Conservation (phyloP, 2,797 vertebrate species). For the Cryptoprocta ferox region DNA sequence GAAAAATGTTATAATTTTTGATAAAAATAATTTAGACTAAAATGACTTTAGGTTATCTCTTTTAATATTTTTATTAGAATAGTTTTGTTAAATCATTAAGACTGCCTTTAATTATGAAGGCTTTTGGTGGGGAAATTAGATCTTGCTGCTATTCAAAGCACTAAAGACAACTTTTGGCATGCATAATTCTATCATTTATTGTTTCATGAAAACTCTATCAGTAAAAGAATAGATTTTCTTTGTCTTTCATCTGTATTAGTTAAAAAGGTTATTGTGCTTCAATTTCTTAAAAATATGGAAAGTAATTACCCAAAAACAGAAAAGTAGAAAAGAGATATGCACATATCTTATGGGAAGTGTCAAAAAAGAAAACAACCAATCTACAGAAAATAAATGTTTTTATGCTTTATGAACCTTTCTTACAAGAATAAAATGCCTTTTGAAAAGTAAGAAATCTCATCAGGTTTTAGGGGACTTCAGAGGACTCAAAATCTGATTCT, state of each 20-base stretch:
- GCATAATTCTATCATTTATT: slow-evolving; percentile 82
- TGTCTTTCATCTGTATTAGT: slow-evolving; percentile 76
- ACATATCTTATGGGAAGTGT: not conserved
- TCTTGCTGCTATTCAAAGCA: slow-evolving; percentile 81
- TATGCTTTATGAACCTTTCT: not conserved
- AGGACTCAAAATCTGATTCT: not conserved
- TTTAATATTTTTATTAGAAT: slow-evolving; percentile 66
- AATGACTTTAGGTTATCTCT: slow-evolving; percentile 75
- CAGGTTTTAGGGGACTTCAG: not conserved
- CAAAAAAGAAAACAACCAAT: not conserved
- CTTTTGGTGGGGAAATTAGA: slow-evolving; percentile 80
- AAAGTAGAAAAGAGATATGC: not conserved
- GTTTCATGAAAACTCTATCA: slow-evolving; percentile 83
- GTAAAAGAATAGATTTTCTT: slow-evolving; percentile 82
- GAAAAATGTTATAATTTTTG: slow-evolving; percentile 30
- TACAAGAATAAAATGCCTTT: not conserved
- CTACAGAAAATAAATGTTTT: not conserved
- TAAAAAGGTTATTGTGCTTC: slow-evolving; percentile 77
- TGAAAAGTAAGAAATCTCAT: slow-evolving; percentile 4
- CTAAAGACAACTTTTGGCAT: slow-evolving; percentile 80
- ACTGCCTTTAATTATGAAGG: slow-evolving; percentile 82
- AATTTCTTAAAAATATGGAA: slow-evolving; percentile 72
- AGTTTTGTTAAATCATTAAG: slow-evolving; percentile 71
- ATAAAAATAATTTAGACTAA: slow-evolving; percentile 71
- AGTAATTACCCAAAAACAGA: slow-evolving; percentile 28